Percentiles rank a stretch among this genome's conserved stretches.
phyloP scores from a whole-genome alignment of 1,140 invertebrate species.

The Asobara japonica region DNA sequence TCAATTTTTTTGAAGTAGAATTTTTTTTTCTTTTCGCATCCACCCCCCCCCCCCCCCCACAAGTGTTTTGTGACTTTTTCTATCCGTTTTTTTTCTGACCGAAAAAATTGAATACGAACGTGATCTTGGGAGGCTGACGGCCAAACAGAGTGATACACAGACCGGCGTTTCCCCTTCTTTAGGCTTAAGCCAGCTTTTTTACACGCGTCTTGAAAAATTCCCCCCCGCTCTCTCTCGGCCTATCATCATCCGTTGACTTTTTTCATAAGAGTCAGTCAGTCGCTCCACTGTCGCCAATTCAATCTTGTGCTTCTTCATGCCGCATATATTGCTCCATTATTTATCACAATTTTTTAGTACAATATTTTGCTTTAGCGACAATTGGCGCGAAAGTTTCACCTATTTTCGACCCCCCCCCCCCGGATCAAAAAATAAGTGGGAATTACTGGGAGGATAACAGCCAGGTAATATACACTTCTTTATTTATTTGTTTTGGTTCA shows the following conservation, averaged over 20 bases:
- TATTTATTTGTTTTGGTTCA: slow-evolving; percentile 35
- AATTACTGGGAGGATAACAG: not conserved
- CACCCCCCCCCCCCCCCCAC: not conserved
- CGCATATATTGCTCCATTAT: not conserved
- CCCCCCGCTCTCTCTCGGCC: not conserved
- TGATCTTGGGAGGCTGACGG: slow-evolving; percentile 8
- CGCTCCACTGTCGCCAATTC: slow-evolving; percentile 6
- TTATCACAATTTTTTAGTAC: not conserved
- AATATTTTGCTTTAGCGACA: not conserved
- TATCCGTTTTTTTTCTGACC: not conserved
- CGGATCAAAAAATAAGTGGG: not conserved
- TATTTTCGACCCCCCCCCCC: not conserved
- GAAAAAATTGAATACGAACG: slow-evolving; percentile 16
- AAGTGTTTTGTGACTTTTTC: not conserved
- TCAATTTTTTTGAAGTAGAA: not conserved
- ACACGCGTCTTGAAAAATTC: not conserved
- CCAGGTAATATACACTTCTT: slow-evolving; percentile 20
- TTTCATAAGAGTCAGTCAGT: slow-evolving; percentile 15
- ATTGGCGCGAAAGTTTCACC: not conserved
- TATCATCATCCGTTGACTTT: slow-evolving; percentile 10
- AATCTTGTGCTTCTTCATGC: not conserved
- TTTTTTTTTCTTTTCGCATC: not conserved
- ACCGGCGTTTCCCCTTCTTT: not conserved
- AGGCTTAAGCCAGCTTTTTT: not conserved
- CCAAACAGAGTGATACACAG: slow-evolving; percentile 26